These are phyloP conservation scores for Hydrocynus forskahlii DNA, from an alignment of 2,797 vertebrate genomes.

Conservation along the genomic window DNA sequence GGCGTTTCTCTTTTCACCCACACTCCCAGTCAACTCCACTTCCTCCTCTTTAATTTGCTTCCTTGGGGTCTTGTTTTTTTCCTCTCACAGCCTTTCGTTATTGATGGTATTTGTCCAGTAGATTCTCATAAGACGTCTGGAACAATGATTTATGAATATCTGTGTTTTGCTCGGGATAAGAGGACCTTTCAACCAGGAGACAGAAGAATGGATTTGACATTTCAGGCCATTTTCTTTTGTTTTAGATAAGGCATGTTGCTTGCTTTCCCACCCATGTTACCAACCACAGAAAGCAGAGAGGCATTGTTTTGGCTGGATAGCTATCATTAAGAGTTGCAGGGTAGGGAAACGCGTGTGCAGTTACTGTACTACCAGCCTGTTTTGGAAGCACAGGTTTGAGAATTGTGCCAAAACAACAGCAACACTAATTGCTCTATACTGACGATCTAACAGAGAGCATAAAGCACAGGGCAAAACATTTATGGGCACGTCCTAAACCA, in stretches of 20 bases:
- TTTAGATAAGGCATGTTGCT: background rate
- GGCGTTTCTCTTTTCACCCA: conserved; percentile 3
- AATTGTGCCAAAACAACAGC: too few relatives aligned
- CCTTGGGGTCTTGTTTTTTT: conserved; percentile 3
- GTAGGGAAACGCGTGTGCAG: background rate
- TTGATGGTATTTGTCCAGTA: conserved; percentile 3
- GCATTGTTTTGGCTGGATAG: background rate
- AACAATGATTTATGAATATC: conserved; percentile 6
- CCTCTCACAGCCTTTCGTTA: conserved; percentile 3
- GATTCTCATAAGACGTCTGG: conserved; percentile 19
- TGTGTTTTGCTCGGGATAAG: conserved; percentile 22
- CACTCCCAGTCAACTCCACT: conserved; percentile 7
- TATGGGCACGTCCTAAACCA: too few relatives aligned
- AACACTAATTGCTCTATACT: too few relatives aligned
- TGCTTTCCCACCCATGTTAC: conserved; percentile 1
- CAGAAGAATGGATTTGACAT: conserved; percentile 18
- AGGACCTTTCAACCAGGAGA: conserved; percentile 3
- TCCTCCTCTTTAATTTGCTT: conserved; percentile 18
- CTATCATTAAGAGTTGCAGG: background rate
- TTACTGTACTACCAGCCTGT: too few relatives aligned
- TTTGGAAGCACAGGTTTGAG: too few relatives aligned
- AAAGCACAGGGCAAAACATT: too few relatives aligned
- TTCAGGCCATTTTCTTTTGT: background rate
- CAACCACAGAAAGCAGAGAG: background rate
- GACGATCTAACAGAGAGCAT: too few relatives aligned